Evolutionary conservation across 2,888 invertebrate species (phyloP).

Genomic region (Epinotia brunnichana): DNA sequence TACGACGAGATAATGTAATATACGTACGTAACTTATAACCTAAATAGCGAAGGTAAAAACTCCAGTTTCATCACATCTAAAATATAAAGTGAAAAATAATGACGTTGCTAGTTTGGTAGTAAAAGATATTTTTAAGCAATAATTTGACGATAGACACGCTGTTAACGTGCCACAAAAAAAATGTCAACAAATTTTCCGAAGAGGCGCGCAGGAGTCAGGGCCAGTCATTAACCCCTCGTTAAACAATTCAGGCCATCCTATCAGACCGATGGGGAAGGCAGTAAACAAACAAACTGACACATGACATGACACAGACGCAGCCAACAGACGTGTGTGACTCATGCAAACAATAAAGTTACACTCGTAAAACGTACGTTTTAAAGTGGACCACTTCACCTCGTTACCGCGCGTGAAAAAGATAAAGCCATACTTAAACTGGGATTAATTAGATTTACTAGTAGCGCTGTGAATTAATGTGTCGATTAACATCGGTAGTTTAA

Average conservation of each 20-base stretch:
- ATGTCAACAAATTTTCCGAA: slow-evolving; percentile 65
- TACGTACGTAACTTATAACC: slow-evolving; percentile 29
- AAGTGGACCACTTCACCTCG: slow-evolving; percentile 34
- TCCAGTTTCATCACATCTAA: background rate
- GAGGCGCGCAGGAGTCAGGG: slow-evolving; percentile 66
- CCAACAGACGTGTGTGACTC: slow-evolving; percentile 65
- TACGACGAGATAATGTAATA: slow-evolving; percentile 11
- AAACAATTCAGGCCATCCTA: slow-evolving; percentile 74
- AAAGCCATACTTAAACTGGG: slow-evolving; percentile 13
- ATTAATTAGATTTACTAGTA: slow-evolving; percentile 11
- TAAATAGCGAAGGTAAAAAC: slow-evolving; percentile 13
- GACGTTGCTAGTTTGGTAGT: background rate
- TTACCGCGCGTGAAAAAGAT: slow-evolving; percentile 15
- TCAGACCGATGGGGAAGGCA: slow-evolving; percentile 63
- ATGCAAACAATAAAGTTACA: slow-evolving; percentile 49
- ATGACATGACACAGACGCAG: slow-evolving; percentile 49
- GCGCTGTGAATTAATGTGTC: slow-evolving; percentile 21
- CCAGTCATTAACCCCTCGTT: slow-evolving; percentile 72
- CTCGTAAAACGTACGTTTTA: slow-evolving; percentile 33
- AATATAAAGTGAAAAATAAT: background rate
- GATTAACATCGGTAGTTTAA: slow-evolving; percentile 23
- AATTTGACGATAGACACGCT: slow-evolving; percentile 46
- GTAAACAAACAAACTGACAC: slow-evolving; percentile 60
- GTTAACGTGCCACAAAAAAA: slow-evolving; percentile 53
- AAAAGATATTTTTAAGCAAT: slow-evolving; percentile 26